These are phyloP conservation scores for Carollia perspicillata DNA, from an alignment of 2,113 vertebrate genomes.

Conservation along the genomic window DNA sequence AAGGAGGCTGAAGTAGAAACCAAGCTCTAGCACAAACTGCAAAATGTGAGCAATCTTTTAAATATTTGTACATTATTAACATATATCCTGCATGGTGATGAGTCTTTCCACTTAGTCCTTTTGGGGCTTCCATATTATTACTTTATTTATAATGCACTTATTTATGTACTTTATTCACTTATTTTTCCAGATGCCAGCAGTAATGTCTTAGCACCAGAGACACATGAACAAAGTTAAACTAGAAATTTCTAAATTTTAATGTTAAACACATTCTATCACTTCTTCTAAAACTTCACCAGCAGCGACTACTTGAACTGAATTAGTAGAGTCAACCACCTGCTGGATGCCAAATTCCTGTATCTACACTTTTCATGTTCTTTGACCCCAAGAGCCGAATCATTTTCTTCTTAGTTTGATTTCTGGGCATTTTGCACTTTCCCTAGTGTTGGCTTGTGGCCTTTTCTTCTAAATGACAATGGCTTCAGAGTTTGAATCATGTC, in stretches of 20 bases:
- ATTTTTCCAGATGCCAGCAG: not conserved
- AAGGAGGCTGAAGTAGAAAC: not conserved
- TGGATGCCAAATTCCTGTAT: not conserved
- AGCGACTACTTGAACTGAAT: not conserved
- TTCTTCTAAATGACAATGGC: not conserved
- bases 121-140: not conserved
- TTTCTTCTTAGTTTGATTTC: not conserved
- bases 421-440: not conserved
- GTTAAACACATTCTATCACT: not conserved
- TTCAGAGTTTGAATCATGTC: not conserved
- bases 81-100: not conserved
- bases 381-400: not conserved
- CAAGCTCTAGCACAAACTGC: not conserved
- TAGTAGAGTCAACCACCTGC: not conserved
- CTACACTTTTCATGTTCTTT: not conserved
- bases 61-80: not conserved
- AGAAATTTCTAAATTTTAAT: conserved; percentile 23
- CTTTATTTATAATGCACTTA: not conserved
- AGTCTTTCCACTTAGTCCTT: not conserved
- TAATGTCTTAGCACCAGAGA: not conserved
- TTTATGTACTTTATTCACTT: not conserved
- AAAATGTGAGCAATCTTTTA: not conserved
- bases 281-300: not conserved
- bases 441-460: not conserved
- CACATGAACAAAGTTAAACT: not conserved